Percentiles rank a stretch among this genome's conserved stretches.
Conservation (phyloP, 2,888 invertebrate genomes). For the Flexamia atlantica region DNA sequence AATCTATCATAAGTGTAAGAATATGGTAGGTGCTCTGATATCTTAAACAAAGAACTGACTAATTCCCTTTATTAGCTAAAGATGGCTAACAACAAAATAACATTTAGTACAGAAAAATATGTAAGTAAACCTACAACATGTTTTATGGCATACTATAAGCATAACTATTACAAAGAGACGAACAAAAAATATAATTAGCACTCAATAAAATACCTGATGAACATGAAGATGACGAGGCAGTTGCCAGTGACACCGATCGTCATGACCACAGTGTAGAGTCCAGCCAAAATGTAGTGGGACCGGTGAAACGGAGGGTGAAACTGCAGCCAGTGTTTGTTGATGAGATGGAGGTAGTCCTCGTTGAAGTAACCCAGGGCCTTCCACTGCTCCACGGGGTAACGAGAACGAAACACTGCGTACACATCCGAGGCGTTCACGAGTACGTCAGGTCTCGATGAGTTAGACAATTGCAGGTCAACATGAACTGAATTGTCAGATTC, state of each 20-base stretch:
- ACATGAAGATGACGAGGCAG: constrained; percentile 84
- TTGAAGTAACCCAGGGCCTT: constrained; percentile 77
- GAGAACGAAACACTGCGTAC: constrained; percentile 70
- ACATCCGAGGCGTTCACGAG: constrained; percentile 18
- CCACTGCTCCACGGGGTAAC: constrained; percentile 76
- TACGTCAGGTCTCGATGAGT: not conserved
- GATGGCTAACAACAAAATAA: too few relatives aligned
- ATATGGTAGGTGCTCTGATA: too few relatives aligned
- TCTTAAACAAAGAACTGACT: too few relatives aligned
- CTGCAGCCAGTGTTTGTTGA: constrained; percentile 86
- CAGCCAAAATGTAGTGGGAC: constrained; percentile 80
- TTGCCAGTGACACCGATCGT: constrained; percentile 85
- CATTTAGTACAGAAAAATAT: too few relatives aligned
- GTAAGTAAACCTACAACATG: too few relatives aligned
- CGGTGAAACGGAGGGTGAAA: constrained; percentile 81
- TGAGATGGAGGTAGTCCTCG: constrained; percentile 78
- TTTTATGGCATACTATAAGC: too few relatives aligned
- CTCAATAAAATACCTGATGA: constrained; percentile 81
- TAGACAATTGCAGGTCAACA: not conserved
- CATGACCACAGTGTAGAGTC: constrained; percentile 81
- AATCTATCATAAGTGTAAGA: too few relatives aligned
- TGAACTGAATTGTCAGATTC: not conserved
- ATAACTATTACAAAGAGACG: too few relatives aligned
- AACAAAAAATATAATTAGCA: too few relatives aligned
- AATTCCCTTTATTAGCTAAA: too few relatives aligned